Percentiles rank a stretch among this genome's conserved stretches.
These are phyloP conservation scores for Haliclona indistincta DNA, from an alignment of 37 sponge, comb jelly and placozoan species.

Conservation along the genomic window DNA sequence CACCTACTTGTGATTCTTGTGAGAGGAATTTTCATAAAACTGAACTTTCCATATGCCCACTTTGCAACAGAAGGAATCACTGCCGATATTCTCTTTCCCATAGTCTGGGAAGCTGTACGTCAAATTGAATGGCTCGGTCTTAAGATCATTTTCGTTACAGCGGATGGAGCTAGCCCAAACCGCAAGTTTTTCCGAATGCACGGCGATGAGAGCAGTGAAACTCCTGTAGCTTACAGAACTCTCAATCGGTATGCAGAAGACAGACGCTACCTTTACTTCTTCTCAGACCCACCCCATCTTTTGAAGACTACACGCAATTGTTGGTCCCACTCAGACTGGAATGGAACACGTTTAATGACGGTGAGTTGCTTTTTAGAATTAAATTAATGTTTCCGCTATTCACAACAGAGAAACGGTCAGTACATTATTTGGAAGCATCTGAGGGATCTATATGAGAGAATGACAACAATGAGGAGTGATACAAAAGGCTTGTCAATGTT, in stretches of 20 bases:
- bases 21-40: slow-evolving; percentile 28
- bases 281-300: slow-evolving; percentile 4
- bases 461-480: too few relatives aligned
- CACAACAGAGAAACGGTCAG: too few relatives aligned
- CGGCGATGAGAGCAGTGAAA: neutral
- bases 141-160: slow-evolving; percentile 6
- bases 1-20: slow-evolving; percentile 24
- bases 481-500: too few relatives aligned
- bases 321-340: too few relatives aligned
- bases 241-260: slow-evolving; percentile 4
- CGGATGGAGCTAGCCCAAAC: slow-evolving; percentile 28
- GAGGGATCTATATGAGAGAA: too few relatives aligned
- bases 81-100: slow-evolving; percentile 13
- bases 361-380: too few relatives aligned
- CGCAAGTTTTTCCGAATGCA: neutral
- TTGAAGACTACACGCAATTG: neutral
- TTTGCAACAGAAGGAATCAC: slow-evolving; percentile 25
- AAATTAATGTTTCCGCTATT: too few relatives aligned
- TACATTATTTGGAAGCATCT: too few relatives aligned
- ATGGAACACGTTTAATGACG: too few relatives aligned
- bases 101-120: slow-evolving; percentile 36
- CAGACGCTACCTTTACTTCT: neutral
- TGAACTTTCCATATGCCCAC: slow-evolving; percentile 35
- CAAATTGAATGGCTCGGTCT: neutral
- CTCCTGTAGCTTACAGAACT: neutral